A percentile compares a stretch with the other conserved stretches of the same genome.
These are phyloP conservation scores for Mycalesis mineus DNA, from an alignment of 2,888 invertebrate species.

Conservation along the genomic window DNA sequence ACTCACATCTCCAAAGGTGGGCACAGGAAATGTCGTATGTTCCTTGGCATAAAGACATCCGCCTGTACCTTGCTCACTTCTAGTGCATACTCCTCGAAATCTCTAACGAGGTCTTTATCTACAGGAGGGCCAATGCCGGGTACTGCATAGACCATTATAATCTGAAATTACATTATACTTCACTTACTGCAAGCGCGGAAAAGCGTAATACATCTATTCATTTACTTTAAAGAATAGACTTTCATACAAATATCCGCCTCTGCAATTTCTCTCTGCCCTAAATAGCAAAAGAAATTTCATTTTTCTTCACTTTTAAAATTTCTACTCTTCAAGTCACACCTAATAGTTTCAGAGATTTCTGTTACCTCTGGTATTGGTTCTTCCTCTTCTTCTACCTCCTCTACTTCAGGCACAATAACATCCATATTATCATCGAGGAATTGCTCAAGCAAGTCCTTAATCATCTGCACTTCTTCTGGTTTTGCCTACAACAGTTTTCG, in stretches of 20 bases:
- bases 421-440: slow-evolving; percentile 64
- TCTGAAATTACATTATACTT: slow-evolving; percentile 35
- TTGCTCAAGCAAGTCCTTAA: slow-evolving; percentile 46
- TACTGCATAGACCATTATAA: slow-evolving; percentile 63
- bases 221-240: too few species aligned
- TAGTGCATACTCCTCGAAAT: slow-evolving; percentile 73
- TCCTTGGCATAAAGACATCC: slow-evolving; percentile 83
- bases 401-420: slow-evolving; percentile 54
- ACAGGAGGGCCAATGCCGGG: slow-evolving; percentile 81
- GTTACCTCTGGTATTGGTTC: slow-evolving; percentile 54
- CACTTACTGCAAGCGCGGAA: too few species aligned
- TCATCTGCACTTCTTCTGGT: slow-evolving; percentile 65
- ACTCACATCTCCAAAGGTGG: slow-evolving; percentile 80
- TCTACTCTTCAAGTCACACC: too few species aligned
- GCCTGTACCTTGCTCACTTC: slow-evolving; percentile 77
- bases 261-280: too few species aligned
- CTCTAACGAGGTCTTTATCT: slow-evolving; percentile 63
- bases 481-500: slow-evolving; percentile 47
- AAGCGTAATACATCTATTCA: too few species aligned
- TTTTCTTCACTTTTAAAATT: too few species aligned
- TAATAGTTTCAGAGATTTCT: too few species aligned
- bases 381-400: slow-evolving; percentile 66
- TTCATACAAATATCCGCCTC: too few species aligned
- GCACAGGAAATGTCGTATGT: slow-evolving; percentile 82
- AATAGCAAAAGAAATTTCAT: too few species aligned